Percentiles rank a stretch among this genome's conserved stretches.
phyloP scores from a whole-genome alignment of 2,113 vertebrate species.

The Malurus elegans region DNA sequence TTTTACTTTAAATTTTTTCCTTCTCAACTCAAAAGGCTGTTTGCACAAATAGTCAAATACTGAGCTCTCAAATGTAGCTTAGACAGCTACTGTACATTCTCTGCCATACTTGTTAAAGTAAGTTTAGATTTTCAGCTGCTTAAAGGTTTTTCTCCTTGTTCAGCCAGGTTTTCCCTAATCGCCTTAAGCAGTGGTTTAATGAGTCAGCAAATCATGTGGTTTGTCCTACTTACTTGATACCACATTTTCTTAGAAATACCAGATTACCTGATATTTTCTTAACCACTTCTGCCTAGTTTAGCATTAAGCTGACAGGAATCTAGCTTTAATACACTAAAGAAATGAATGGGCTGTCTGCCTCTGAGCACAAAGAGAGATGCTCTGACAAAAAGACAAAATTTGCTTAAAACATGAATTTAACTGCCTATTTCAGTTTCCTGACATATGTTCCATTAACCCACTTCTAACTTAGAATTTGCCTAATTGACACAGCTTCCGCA shows the following conservation, averaged over 20 bases:
- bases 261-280: not conserved
- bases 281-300: not conserved
- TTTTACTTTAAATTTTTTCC: not conserved
- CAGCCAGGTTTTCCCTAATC: not conserved
- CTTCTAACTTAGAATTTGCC: not conserved
- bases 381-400: not conserved
- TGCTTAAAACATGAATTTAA: not conserved
- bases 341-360: not conserved
- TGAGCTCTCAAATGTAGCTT: not conserved
- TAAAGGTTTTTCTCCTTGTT: not conserved
- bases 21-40: not conserved
- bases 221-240: not conserved
- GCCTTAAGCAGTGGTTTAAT: not conserved
- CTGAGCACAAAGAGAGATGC: not conserved
- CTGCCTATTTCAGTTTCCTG: not conserved
- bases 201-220: not conserved
- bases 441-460: slow-evolving; percentile 30
- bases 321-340: not conserved
- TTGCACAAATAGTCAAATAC: not conserved
- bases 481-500: not conserved
- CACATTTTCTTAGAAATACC: not conserved
- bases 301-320: not conserved
- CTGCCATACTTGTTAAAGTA: not conserved
- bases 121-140: not conserved
- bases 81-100: not conserved